Evolutionary conservation across 2,797 vertebrate genomes (phyloP).

Genomic region (Sparidentex hasta): DNA sequence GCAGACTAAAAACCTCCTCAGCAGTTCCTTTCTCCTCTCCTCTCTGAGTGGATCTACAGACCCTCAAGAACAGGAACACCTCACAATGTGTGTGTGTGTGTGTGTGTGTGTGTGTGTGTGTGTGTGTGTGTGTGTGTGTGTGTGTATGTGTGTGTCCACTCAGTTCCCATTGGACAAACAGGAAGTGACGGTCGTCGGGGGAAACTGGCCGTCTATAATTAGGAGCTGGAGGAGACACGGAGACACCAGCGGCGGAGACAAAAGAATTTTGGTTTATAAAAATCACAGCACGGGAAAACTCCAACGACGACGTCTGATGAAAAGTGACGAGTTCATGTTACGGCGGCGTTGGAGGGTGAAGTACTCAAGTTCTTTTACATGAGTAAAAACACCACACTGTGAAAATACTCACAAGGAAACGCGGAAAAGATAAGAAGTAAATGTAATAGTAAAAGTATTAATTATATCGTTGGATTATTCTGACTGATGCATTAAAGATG

Average conservation of each 20-base stretch:
- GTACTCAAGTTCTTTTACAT: background rate
- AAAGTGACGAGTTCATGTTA: background rate
- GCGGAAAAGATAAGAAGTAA: too few species aligned
- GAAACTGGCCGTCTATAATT: constrained; percentile 71
- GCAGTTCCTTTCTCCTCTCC: constrained; percentile 14
- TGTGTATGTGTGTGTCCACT: constrained; percentile 43
- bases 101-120: constrained; percentile 47
- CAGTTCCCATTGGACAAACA: constrained; percentile 77
- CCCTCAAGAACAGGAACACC: constrained; percentile 73
- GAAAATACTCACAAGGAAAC: background rate
- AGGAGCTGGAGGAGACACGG: constrained; percentile 68
- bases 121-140: too few species aligned
- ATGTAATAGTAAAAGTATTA: background rate
- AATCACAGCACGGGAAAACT: background rate
- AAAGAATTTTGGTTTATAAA: constrained; percentile 15
- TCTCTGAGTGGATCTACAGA: constrained; percentile 70
- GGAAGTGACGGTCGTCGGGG: constrained; percentile 72
- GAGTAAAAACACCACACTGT: background rate
- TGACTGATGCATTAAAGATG: background rate
- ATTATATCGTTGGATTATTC: background rate
- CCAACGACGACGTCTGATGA: background rate
- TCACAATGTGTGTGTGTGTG: constrained; percentile 57
- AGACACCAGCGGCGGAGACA: constrained; percentile 52
- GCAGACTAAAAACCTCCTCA: constrained; percentile 12
- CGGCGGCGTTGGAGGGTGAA: background rate